Percentiles rank a stretch among this genome's conserved stretches.
Conservation (phyloP, 1,140 invertebrate genomes). For the Lasioglossum baleicum region DNA sequence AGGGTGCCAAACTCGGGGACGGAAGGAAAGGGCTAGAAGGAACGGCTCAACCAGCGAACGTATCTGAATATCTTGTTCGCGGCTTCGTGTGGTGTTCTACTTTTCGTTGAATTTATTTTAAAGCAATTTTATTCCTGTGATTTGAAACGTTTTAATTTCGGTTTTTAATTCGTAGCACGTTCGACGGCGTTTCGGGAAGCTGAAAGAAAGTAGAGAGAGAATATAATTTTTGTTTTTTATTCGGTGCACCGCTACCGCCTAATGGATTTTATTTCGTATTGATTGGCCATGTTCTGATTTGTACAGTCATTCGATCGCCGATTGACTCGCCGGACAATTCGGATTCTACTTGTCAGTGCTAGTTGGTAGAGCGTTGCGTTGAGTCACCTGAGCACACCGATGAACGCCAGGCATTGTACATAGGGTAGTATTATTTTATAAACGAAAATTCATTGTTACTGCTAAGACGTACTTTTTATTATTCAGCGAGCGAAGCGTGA, state of each 20-base stretch:
- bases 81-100: background rate
- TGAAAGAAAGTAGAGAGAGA: too few relatives aligned
- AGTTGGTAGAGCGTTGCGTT: slow-evolving; percentile 29
- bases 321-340: slow-evolving; percentile 1
- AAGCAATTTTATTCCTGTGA: background rate
- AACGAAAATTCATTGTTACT: slow-evolving; percentile 59
- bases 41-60: slow-evolving; percentile 1
- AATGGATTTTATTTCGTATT: background rate
- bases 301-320: background rate
- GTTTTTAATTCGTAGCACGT: slow-evolving; percentile 2
- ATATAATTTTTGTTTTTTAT: background rate
- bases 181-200: background rate
- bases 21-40: background rate
- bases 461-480: slow-evolving; percentile 56
- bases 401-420: slow-evolving; percentile 56
- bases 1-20: slow-evolving; percentile 42
- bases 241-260: background rate
- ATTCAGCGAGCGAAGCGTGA: slow-evolving; percentile 45
- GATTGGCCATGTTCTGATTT: background rate
- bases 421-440: slow-evolving; percentile 63
- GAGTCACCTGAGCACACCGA: slow-evolving; percentile 34
- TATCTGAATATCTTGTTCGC: background rate
- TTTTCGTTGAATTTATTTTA: background rate
- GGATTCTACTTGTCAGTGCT: slow-evolving; percentile 17
- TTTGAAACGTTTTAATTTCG: background rate